Evolutionary conservation across 1,140 invertebrate species (phyloP), one percentile per base, ranked within the genome.

Genomic region (Conus betulinus): DNA sequence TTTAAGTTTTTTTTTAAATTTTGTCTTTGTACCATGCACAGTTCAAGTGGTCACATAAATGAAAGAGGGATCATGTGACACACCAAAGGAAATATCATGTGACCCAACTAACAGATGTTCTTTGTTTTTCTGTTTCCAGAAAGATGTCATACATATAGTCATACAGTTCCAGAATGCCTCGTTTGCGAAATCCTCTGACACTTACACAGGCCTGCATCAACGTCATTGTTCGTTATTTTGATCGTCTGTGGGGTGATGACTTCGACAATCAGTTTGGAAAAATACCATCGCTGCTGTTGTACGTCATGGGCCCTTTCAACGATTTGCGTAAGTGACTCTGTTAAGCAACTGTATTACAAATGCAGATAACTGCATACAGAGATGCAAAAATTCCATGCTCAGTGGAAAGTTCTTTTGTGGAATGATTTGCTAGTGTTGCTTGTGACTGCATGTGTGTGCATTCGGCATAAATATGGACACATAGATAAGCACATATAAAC

Each of bases 251-350:
- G 60, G n/a, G n/a, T 7, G 27, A 71, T 0, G 11, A 74, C 27
- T 86, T 74, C 76, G 85, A 86, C 63, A 86, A 53, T 7, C 67
- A 86, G 25, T 76, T 86, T 53, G 67, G 63, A 13, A 63, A 76
- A 53, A 67, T 86, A 27, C 85, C n/a, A 76, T 25, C 60, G 23
- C 63, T 86, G 27, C 71, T 86, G 6, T 39, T 39, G 39, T 60
- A 86, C 71, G 85, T 86, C 27, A 76, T 86, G 25, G 85, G 85
- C 20, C 85, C 85, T 23, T 86, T 86, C 71, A 25, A 86, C n/a
- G 63, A 86, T 76, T 53, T 86, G 71, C 85, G 85, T 86, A 53
- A 76, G 85, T 86, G 25, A 52, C 39, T 8, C 25, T 53, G 39
- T 39, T 39, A 67, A 23, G 60, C 60, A 3, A 1, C 60, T 67